Base-by-base conservation (phyloP, 1,140 invertebrate genomes). In the Drosophila bifasciata region DNA sequence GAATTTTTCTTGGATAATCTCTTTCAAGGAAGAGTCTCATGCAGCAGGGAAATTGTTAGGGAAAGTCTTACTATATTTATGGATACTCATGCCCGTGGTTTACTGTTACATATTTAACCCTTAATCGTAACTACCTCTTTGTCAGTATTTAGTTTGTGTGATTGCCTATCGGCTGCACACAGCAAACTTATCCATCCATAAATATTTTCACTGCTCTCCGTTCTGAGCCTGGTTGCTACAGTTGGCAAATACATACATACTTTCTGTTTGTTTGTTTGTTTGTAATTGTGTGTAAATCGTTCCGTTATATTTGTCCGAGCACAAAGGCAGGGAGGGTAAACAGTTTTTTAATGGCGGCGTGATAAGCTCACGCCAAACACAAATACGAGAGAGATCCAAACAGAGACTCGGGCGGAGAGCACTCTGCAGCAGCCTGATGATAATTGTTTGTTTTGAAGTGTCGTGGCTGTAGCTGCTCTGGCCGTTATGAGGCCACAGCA, bases 311-410 rank as follows among this genome's bases (percentile, higher is more conserved):
- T 72, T 67, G 60, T 13, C 19, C 46, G 36, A 46, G 44, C 56
- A 75, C 50, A 79, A 84, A 76, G 58, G 50, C 79, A 76, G 58
- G 50, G 64, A 67, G 21, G 50, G 59, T 62, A 63, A 62, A 75
- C 55, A 55, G 17, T 66, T 76, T 74, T 79, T 85, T 76, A 74
- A 76, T 79, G 71, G 50, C 62, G 59, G 51, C 41, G 68, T 67
- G 81, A 85, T 86, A 85, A 85, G 80, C 60, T 59, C 51, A 23
- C 23, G 51, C 45, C 44, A 68, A 60, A 53, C 73, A 53, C 56
- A 62, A 53, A 39, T 41, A 50, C n/a, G 16, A 40, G 46, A 36
- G 72, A n/a, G n/a, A n/a, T n/a, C n/a, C 66, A 67, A 57, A 41
- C 52, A 5, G 15, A 53, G 41, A 55, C 23, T 53, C 25, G 45